A percentile compares a stretch with the other conserved stretches of the same genome.
phyloP scores from a whole-genome alignment of 2,888 invertebrate species.

The Parnassius glacialis region DNA sequence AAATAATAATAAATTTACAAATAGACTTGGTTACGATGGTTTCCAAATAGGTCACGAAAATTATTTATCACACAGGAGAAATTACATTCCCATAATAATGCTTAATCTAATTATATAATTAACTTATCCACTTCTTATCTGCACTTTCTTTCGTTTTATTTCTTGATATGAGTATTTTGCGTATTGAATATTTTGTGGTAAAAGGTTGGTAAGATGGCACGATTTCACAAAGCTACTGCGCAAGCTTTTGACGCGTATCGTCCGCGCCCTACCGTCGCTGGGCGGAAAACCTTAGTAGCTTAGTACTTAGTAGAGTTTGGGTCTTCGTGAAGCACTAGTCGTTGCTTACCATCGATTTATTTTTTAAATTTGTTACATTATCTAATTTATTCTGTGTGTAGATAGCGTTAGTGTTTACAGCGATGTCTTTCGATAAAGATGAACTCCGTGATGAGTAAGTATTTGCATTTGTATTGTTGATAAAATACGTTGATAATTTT shows the following conservation, averaged over 20 bases:
- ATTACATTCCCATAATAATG: neutral
- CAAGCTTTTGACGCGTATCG: conserved; percentile 40
- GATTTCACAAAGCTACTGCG: conserved; percentile 30
- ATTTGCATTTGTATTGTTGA: neutral
- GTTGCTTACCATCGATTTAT: conserved; percentile 60
- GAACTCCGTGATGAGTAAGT: conserved; percentile 88
- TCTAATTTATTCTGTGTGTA: conserved; percentile 40
- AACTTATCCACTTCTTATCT: neutral
- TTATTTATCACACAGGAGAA: conserved; percentile 3
- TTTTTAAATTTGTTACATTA: conserved; percentile 35
- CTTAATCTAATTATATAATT: neutral
- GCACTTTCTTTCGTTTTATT: conserved; percentile 1
- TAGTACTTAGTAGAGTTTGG: conserved; percentile 34
- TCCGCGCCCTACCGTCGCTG: conserved; percentile 53
- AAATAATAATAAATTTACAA: no score
- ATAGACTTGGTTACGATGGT: neutral
- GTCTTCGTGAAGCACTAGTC: conserved; percentile 59
- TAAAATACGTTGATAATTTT: no score
- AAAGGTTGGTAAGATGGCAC: conserved; percentile 4
- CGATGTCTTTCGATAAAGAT: conserved; percentile 83
- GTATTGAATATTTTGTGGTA: conserved; percentile 3
- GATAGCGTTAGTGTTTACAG: conserved; percentile 45
- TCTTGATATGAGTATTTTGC: neutral
- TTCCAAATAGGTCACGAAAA: conserved; percentile 1
- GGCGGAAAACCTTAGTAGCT: conserved; percentile 48